Evolutionary conservation across 1,140 invertebrate genomes (phyloP).

Genomic region (Sycophila sp.): DNA sequence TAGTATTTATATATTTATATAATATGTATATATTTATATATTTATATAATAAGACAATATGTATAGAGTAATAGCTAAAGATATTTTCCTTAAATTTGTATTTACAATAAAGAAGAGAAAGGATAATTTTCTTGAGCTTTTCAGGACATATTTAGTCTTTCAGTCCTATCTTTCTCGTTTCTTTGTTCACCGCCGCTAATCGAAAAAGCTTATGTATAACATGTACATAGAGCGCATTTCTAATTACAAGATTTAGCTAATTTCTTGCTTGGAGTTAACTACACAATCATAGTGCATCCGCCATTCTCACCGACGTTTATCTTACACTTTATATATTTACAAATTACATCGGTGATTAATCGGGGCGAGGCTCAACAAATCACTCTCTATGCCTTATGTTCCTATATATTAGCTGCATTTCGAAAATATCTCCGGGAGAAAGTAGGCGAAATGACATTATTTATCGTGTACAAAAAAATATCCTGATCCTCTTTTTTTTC

Average conservation of each 20-base stretch:
- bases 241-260: constrained; percentile 14
- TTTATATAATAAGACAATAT: constrained; percentile 21
- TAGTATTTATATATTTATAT: constrained; percentile 39
- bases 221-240: constrained; percentile 12
- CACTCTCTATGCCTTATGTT: constrained; percentile 8
- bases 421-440: neutral
- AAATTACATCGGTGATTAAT: neutral
- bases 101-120: constrained; percentile 47
- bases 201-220: constrained; percentile 4
- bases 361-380: neutral
- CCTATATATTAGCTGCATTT: too few relatives aligned
- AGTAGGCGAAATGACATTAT: constrained; percentile 4
- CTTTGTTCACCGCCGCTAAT: neutral
- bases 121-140: neutral
- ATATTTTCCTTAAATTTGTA: constrained; percentile 43
- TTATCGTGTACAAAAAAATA: constrained; percentile 21
- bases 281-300: too few relatives aligned
- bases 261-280: too few relatives aligned
- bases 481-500: constrained; percentile 11
- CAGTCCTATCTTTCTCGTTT: neutral
- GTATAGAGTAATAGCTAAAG: constrained; percentile 16
- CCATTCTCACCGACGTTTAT: neutral
- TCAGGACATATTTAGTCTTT: neutral
- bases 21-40: constrained; percentile 35
- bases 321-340: constrained; percentile 29